Conservation (phyloP, 2,797 vertebrate genomes). For the Anabacerthia variegaticeps region DNA sequence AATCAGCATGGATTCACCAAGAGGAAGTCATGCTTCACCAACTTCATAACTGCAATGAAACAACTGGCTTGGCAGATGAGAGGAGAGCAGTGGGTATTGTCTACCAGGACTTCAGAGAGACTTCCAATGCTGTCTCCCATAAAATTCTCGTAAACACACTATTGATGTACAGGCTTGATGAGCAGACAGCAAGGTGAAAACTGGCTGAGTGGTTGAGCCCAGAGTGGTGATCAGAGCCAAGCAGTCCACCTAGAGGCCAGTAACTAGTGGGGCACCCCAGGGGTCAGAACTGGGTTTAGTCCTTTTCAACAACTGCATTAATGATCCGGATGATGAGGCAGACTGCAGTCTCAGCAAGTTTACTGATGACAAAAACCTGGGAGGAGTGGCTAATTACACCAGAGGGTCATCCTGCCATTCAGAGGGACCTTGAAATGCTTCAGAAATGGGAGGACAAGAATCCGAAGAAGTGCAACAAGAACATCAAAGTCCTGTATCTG, state of each 20-base stretch:
- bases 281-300: neutral
- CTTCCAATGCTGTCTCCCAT: neutral
- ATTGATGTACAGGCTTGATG: neutral
- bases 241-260: neutral
- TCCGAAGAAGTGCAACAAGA: neutral
- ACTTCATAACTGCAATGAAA: neutral
- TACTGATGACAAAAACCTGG: neutral
- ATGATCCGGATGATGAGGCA: neutral
- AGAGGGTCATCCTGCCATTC: neutral
- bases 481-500: neutral
- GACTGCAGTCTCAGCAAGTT: neutral
- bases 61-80: neutral
- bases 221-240: neutral
- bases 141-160: neutral
- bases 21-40: neutral
- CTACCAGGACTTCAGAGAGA: neutral
- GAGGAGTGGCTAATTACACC: neutral
- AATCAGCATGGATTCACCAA: neutral
- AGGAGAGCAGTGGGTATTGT: neutral
- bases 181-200: neutral
- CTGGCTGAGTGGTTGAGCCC: neutral
- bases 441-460: neutral
- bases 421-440: neutral
- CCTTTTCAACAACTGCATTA: neutral
- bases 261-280: neutral